These are phyloP conservation scores for Periophthalmus magnuspinnatus DNA, from an alignment of 2,797 vertebrate species.

Conservation along the genomic window DNA sequence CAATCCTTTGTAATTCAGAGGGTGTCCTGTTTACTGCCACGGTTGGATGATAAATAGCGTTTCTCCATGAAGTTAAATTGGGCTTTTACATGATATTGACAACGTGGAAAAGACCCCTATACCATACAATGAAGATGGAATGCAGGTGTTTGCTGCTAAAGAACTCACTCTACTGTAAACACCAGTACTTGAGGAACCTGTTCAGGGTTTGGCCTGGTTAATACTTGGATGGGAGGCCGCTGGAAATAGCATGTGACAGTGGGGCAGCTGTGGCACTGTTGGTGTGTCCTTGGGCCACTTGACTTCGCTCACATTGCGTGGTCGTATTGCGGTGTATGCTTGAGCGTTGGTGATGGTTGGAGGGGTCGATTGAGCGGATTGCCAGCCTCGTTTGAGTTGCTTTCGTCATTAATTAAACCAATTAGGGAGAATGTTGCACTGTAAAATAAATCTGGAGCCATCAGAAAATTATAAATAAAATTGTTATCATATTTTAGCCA, in stretches of 20 bases:
- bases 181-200: too few species aligned
- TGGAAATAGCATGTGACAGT: too few species aligned
- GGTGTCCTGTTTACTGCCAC: background rate
- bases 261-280: too few species aligned
- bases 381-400: background rate
- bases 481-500: background rate
- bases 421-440: background rate
- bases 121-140: background rate
- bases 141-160: too few species aligned
- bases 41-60: conserved; percentile 16
- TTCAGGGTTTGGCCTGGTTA: too few species aligned
- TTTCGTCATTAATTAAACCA: background rate
- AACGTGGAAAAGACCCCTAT: conserved; percentile 12
- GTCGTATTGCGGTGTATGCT: background rate
- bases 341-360: background rate
- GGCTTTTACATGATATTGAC: conserved; percentile 8
- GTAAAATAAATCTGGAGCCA: background rate
- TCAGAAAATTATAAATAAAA: background rate
- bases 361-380: background rate
- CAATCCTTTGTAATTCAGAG: conserved; percentile 7
- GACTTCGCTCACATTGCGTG: background rate
- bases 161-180: too few species aligned
- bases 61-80: conserved; percentile 10
- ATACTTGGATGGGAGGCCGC: too few species aligned
- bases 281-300: background rate